Base-by-base conservation (phyloP, 2,113 vertebrate genomes). In the Silurus glanis region DNA sequence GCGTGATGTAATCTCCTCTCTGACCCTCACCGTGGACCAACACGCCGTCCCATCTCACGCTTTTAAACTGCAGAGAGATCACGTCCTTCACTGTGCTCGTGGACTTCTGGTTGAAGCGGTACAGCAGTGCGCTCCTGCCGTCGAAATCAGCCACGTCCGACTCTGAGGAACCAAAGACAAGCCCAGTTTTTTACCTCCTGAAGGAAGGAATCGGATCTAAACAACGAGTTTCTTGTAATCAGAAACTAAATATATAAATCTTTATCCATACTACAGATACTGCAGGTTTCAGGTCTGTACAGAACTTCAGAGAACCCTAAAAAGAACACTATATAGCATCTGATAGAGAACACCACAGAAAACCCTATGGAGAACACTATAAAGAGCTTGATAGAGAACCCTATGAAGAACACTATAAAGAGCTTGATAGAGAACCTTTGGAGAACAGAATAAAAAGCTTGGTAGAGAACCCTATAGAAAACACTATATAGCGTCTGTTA, bases 41-140 rank as follows among this genome's bases (percentile, higher is more conserved):
- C 58, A 97, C 96, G 10, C 96, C 96, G 19, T 97, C 96, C 0
- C 94, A 94, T 85, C 95, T 94, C 91, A 95, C 94, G 89, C 96
- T 97, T 89, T 97, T 97, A 91, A 97, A 97, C 92, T 94, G 96
- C 83, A 97, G 91, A 21, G 96, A 97, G 89, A 97, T 95, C 10
- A 97, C 96, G 28, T 97, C 96, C 93, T 97, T 97, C 88, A 96
- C 96, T 0, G 96, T 97, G 85, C 96, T 97, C 95, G 96, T 96
- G 85, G 96, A 91, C 80, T 97, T 97, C 93, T 97, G 96, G 90
- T 96, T 97, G 91, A 97, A 97, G 89, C 96, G 95, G 87, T 97
- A 97, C 16, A 97, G 94, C 82, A 97, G 94, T 9, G 96, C 96
- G 83, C 96, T 97, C 88, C 96, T 93, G 87, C 96, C 96, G 66